A percentile compares a stretch with the other conserved stretches of the same genome.
Conservation (phyloP, 1,140 invertebrate genomes). For the Hormaphis cornu region DNA sequence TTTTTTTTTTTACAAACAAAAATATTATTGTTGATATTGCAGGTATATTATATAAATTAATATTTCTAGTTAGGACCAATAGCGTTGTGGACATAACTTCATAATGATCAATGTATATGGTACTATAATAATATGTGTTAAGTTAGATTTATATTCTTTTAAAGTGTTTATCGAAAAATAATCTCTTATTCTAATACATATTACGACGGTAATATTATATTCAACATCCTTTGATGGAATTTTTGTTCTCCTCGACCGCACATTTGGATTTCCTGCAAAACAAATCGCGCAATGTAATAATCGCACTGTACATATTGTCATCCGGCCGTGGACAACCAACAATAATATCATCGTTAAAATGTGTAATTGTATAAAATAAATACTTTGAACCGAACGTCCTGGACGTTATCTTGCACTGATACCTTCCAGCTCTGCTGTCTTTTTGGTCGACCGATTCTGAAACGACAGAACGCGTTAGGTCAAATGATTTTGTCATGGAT, state of each 20-base stretch:
- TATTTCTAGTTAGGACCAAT: conserved; percentile 19
- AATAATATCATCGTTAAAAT: neutral
- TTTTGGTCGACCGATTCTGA: conserved; percentile 10
- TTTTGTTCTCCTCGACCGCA: neutral
- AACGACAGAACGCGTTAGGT: neutral
- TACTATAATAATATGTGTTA: conserved; percentile 15
- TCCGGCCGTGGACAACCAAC: neutral
- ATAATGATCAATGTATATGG: conserved; percentile 1
- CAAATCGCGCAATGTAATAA: neutral
- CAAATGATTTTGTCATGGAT: too few species aligned
- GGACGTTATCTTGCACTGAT: conserved; percentile 17
- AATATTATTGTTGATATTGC: neutral
- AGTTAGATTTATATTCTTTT: conserved; percentile 10
- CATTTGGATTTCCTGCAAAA: neutral
- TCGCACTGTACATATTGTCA: neutral
- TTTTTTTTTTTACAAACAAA: neutral
- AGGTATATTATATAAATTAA: conserved; percentile 20
- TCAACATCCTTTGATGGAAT: conserved; percentile 16
- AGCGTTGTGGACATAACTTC: neutral
- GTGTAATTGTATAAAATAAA: neutral
- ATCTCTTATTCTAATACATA: conserved; percentile 13
- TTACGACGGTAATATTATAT: neutral
- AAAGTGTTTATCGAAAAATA: conserved; percentile 4
- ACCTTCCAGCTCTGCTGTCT: neutral
- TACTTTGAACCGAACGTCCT: conserved; percentile 14